phyloP scores from a whole-genome alignment of 2,797 vertebrate species.

The Epinephelus malabaricus region DNA sequence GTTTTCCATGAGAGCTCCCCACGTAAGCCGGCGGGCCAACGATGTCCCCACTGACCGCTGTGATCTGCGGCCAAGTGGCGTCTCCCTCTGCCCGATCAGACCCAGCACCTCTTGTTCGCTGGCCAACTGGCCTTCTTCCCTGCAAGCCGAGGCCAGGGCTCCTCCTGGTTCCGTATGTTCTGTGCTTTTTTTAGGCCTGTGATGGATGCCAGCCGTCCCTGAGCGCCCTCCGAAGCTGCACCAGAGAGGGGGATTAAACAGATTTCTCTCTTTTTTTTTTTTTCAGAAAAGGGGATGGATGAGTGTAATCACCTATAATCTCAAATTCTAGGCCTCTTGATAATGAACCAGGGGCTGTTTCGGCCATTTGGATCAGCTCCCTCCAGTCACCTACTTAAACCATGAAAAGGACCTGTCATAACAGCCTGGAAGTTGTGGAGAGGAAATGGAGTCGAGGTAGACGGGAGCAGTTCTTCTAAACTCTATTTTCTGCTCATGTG shows the following conservation, averaged over 20 bases:
- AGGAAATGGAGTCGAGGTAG: constrained; percentile 49
- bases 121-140: constrained; percentile 87
- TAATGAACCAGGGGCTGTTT: constrained; percentile 81
- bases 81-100: constrained; percentile 86
- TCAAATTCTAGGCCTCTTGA: constrained; percentile 87
- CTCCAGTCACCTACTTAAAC: constrained; percentile 75
- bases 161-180: constrained; percentile 89
- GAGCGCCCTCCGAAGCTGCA: constrained; percentile 80
- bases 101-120: constrained; percentile 84
- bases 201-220: constrained; percentile 84
- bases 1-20: constrained; percentile 79
- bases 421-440: constrained; percentile 54
- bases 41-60: constrained; percentile 86
- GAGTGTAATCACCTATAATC: constrained; percentile 88
- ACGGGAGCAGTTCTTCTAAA: constrained; percentile 29
- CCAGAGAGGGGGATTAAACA: constrained; percentile 85
- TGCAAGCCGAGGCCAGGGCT: constrained; percentile 80
- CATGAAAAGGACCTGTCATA: constrained; percentile 64
- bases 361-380: constrained; percentile 71
- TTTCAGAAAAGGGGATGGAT: constrained; percentile 82
- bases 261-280: constrained; percentile 77
- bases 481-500: constrained; percentile 54
- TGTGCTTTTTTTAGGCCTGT: constrained; percentile 84
- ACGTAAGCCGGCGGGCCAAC: constrained; percentile 75
- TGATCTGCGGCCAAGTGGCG: constrained; percentile 88